Percentiles rank a stretch among this genome's conserved stretches.
Conservation (phyloP, 2,888 invertebrate genomes). For the Agrilus mali region DNA sequence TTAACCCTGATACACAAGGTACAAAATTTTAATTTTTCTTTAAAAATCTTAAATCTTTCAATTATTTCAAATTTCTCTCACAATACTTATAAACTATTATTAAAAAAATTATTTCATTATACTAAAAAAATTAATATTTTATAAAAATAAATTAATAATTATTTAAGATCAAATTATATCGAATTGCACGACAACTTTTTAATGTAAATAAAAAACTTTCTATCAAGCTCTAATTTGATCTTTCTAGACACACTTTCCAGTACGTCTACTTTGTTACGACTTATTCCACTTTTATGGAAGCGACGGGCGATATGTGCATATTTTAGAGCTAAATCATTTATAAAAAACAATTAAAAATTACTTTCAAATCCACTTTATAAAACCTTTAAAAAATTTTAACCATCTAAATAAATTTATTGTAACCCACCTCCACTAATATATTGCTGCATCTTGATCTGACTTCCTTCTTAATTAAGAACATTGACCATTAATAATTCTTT, state of each 20-base stretch:
- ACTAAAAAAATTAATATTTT: conserved; percentile 35
- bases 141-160: conserved; percentile 27
- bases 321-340: conserved; percentile 50
- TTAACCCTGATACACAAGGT: conserved; percentile 65
- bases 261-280: conserved; percentile 73
- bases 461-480: conserved; percentile 35
- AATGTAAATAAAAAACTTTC: conserved; percentile 56
- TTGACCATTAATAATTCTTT: conserved; percentile 38
- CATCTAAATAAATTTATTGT: conserved; percentile 44
- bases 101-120: conserved; percentile 39
- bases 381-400: too few species aligned
- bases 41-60: conserved; percentile 21
- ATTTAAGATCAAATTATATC: conserved; percentile 20
- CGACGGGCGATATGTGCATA: conserved; percentile 73
- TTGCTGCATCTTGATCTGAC: conserved; percentile 64
- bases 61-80: conserved; percentile 41
- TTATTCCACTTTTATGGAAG: conserved; percentile 61
- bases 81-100: conserved; percentile 47
- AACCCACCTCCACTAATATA: conserved; percentile 56
- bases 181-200: conserved; percentile 21
- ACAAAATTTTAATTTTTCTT: conserved; percentile 48
- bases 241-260: conserved; percentile 61
- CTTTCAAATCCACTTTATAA: conserved; percentile 53
- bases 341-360: conserved; percentile 42
- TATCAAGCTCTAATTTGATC: conserved; percentile 48